Evolutionary conservation across 2,797 vertebrate species (phyloP).

Genomic region (Gobionotothen gibberifrons): DNA sequence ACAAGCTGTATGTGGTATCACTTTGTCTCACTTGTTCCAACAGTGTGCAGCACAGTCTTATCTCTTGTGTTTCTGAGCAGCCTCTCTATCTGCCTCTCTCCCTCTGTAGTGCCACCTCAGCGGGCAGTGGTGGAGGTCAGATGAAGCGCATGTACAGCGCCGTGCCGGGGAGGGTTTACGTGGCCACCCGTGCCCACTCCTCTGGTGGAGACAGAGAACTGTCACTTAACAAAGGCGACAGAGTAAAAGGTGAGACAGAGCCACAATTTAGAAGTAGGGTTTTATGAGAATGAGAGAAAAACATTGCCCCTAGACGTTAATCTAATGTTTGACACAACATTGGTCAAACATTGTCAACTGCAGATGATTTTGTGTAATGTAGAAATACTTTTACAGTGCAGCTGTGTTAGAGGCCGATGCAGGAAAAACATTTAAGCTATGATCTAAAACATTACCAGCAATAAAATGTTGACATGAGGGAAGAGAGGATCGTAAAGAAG

Average conservation of each 20-base stretch:
- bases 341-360: not conserved
- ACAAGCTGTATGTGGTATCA: slow-evolving; percentile 45
- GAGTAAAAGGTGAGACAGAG: slow-evolving; percentile 89
- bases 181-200: slow-evolving; percentile 89
- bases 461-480: slow-evolving; percentile 11
- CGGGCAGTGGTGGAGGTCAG: slow-evolving; percentile 71
- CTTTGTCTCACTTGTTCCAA: slow-evolving; percentile 52
- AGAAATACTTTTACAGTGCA: slow-evolving; percentile 3
- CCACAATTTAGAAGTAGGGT: not conserved
- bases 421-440: not conserved
- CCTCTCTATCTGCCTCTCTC: slow-evolving; percentile 8
- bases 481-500: slow-evolving; percentile 38
- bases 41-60: slow-evolving; percentile 33
- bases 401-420: not conserved
- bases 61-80: slow-evolving; percentile 32
- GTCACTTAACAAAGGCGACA: slow-evolving; percentile 92
- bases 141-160: slow-evolving; percentile 92
- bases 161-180: slow-evolving; percentile 90
- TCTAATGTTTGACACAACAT: not conserved
- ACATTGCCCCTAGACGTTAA: not conserved
- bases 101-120: slow-evolving; percentile 59
- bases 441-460: slow-evolving; percentile 21
- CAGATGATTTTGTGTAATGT: slow-evolving; percentile 1
- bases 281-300: not conserved
- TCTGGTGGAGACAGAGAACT: slow-evolving; percentile 90